A percentile compares a stretch with the other conserved stretches of the same genome.
phyloP scores from a whole-genome alignment of 2,113 vertebrate species.

The Aptenodytes patagonicus region DNA sequence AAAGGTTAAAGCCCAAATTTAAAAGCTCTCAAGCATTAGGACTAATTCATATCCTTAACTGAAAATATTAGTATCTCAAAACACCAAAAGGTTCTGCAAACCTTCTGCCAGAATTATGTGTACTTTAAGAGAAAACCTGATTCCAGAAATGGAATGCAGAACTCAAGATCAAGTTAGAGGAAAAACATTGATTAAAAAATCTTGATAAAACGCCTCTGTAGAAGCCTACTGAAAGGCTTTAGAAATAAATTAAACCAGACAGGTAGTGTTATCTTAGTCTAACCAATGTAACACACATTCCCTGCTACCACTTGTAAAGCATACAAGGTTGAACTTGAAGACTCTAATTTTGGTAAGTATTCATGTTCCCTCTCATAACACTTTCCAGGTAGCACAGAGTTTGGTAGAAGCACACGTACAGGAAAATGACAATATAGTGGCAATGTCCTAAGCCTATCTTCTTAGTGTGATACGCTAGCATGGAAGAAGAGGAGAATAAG shows the following conservation, averaged over 20 bases:
- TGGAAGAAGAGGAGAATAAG: neutral
- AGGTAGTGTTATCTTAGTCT: neutral
- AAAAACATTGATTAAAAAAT: neutral
- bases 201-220: neutral
- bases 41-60: neutral
- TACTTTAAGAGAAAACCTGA: neutral
- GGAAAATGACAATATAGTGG: neutral
- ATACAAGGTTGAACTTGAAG: neutral
- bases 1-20: neutral
- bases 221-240: neutral
- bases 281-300: neutral
- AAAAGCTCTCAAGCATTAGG: neutral
- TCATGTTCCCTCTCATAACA: neutral
- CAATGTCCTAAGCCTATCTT: neutral
- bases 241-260: neutral
- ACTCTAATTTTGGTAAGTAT: neutral
- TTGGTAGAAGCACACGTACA: neutral
- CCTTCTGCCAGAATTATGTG: neutral
- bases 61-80: neutral
- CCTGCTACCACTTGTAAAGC: neutral
- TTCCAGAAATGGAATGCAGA: neutral
- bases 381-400: neutral
- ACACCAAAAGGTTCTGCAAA: neutral
- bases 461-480: neutral
- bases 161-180: neutral